Evolutionary conservation across 2,113 vertebrate species (phyloP).

Genomic region (Epinephelus moara): DNA sequence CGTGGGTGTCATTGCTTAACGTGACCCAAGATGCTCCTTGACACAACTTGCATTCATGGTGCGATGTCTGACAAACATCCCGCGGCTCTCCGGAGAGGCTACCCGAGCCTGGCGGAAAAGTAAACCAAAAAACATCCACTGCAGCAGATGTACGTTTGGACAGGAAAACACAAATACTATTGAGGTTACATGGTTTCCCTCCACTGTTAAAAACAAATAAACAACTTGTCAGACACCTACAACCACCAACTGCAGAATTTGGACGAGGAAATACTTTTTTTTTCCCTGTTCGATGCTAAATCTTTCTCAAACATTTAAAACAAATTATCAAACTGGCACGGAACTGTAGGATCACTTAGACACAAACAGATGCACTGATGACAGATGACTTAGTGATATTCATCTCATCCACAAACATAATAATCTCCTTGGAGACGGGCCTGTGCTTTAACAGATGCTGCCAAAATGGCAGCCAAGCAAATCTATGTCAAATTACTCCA

Average conservation of each 20-base stretch:
- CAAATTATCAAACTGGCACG: background rate
- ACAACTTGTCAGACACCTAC: background rate
- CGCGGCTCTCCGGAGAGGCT: slow-evolving; percentile 18
- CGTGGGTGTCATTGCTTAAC: slow-evolving; percentile 20
- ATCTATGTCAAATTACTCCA: slow-evolving; percentile 18
- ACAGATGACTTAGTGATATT: slow-evolving; percentile 48
- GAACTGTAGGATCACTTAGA: slow-evolving; percentile 2
- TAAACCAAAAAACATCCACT: background rate
- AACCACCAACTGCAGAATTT: background rate
- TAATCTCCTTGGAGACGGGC: slow-evolving; percentile 48
- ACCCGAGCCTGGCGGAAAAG: slow-evolving; percentile 18
- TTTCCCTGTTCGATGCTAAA: background rate
- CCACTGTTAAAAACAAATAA: slow-evolving; percentile 7
- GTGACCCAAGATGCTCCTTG: slow-evolving; percentile 56
- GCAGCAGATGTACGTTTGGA: background rate
- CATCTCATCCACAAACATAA: slow-evolving; percentile 47
- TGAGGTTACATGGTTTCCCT: background rate
- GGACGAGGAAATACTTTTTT: background rate
- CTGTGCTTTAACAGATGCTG: slow-evolving; percentile 62
- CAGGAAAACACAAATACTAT: slow-evolving; percentile 12
- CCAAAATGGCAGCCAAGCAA: slow-evolving; percentile 56
- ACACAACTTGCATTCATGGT: slow-evolving; percentile 16
- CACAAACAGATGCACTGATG: slow-evolving; percentile 40
- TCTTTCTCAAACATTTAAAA: slow-evolving; percentile 6
- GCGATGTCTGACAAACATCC: slow-evolving; percentile 21